A percentile compares a stretch with the other conserved stretches of the same genome.
These are phyloP conservation scores for Amyelois transitella DNA, from an alignment of 1,140 invertebrate species.

Conservation along the genomic window DNA sequence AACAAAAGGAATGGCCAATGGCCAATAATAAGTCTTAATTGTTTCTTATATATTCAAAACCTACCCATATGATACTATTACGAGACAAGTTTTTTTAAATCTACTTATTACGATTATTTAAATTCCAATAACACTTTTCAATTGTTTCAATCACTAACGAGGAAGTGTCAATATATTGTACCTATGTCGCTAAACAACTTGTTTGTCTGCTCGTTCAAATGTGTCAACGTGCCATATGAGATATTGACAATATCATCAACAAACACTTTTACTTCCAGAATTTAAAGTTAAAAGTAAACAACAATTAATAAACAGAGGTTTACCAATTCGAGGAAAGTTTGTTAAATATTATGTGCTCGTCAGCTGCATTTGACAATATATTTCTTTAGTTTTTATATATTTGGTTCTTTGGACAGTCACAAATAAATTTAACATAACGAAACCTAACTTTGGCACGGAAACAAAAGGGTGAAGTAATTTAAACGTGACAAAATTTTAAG, in stretches of 20 bases:
- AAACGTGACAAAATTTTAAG: too few species aligned
- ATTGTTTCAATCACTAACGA: background rate
- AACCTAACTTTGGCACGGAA: too few species aligned
- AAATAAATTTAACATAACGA: too few species aligned
- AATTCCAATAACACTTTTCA: background rate
- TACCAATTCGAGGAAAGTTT: background rate
- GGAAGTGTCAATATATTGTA: background rate
- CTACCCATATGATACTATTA: too few species aligned
- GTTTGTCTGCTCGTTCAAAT: background rate
- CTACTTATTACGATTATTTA: background rate
- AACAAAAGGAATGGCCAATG: too few species aligned
- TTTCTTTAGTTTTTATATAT: too few species aligned
- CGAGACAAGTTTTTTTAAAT: too few species aligned
- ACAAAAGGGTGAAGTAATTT: too few species aligned
- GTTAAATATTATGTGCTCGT: background rate
- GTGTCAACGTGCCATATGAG: background rate
- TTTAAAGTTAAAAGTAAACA: background rate
- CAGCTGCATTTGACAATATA: too few species aligned
- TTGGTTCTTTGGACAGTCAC: too few species aligned
- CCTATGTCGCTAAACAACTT: background rate
- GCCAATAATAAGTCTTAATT: too few species aligned
- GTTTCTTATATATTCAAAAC: too few species aligned
- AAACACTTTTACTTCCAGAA: background rate
- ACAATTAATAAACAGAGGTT: background rate
- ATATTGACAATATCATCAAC: background rate